Conservation (phyloP, 2,113 vertebrate genomes). For the Ceuthmochares aereus region DNA sequence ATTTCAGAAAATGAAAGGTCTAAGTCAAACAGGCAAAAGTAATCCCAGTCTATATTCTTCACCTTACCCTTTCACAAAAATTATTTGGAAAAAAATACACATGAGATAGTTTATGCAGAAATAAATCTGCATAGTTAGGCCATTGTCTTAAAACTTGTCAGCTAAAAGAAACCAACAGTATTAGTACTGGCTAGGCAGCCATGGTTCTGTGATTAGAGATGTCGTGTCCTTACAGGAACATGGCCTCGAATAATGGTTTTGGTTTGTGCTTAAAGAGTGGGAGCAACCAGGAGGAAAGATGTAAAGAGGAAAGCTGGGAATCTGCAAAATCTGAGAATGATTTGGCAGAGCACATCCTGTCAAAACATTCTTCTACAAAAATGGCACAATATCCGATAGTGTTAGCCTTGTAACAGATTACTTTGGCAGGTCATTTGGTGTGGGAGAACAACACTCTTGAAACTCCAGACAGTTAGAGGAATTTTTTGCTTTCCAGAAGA, state of each 20-base stretch:
- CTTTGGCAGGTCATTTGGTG: conserved; percentile 32
- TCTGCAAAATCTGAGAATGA: neutral
- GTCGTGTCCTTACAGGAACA: neutral
- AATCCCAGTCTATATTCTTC: neutral
- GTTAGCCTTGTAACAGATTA: conserved; percentile 33
- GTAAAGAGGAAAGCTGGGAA: neutral
- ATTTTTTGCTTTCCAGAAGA: conserved; percentile 4
- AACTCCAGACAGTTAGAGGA: neutral
- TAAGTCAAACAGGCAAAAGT: neutral
- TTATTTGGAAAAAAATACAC: neutral
- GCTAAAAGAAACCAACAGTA: neutral
- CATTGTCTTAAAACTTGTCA: neutral
- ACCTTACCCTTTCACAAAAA: neutral
- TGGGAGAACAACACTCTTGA: neutral
- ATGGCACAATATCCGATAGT: neutral
- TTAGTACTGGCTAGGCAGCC: neutral
- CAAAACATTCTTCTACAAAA: conserved; percentile 17
- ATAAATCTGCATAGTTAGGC: neutral
- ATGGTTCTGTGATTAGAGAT: neutral
- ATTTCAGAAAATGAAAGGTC: neutral
- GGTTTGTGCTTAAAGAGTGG: neutral
- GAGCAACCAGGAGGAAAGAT: neutral
- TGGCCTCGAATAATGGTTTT: neutral
- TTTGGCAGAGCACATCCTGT: neutral
- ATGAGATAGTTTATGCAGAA: neutral